Evolutionary conservation across 1,140 invertebrate species (phyloP).

Genomic region (Solenopsis fugax): DNA sequence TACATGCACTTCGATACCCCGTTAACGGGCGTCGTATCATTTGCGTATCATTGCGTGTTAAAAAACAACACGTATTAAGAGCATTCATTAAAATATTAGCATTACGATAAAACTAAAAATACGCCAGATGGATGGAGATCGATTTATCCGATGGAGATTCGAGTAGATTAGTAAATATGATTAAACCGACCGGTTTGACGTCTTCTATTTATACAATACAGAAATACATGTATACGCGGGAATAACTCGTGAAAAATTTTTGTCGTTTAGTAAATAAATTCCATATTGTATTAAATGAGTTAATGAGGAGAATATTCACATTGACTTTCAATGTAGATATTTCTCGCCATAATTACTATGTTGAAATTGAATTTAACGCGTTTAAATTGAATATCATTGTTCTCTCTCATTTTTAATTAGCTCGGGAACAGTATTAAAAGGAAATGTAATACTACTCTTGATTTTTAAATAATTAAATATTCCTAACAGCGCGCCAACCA

Average conservation of each 20-base stretch:
- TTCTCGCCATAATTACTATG: slow-evolving; percentile 5
- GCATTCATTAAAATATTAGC: neutral
- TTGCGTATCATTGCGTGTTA: neutral
- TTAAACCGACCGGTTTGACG: neutral
- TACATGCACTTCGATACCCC: slow-evolving; percentile 45
- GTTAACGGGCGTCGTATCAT: slow-evolving; percentile 47
- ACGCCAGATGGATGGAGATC: neutral
- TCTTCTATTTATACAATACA: neutral
- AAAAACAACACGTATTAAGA: neutral
- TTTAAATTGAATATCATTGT: slow-evolving; percentile 15
- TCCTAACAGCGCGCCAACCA: too few species aligned
- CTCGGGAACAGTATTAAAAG: neutral
- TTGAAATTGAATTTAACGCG: neutral
- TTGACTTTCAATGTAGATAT: neutral
- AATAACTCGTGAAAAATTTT: neutral
- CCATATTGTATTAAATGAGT: neutral
- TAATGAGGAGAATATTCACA: slow-evolving; percentile 32
- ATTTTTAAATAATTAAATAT: slow-evolving; percentile 54
- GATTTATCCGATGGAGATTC: neutral
- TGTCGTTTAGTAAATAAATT: neutral
- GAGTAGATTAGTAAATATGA: neutral
- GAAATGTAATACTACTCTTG: slow-evolving; percentile 24
- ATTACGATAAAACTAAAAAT: slow-evolving; percentile 38
- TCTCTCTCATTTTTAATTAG: slow-evolving; percentile 48
- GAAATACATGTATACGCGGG: too few species aligned